Evolutionary conservation across 2,797 vertebrate species (phyloP).

Genomic region (Notoglanidium macrostoma): DNA sequence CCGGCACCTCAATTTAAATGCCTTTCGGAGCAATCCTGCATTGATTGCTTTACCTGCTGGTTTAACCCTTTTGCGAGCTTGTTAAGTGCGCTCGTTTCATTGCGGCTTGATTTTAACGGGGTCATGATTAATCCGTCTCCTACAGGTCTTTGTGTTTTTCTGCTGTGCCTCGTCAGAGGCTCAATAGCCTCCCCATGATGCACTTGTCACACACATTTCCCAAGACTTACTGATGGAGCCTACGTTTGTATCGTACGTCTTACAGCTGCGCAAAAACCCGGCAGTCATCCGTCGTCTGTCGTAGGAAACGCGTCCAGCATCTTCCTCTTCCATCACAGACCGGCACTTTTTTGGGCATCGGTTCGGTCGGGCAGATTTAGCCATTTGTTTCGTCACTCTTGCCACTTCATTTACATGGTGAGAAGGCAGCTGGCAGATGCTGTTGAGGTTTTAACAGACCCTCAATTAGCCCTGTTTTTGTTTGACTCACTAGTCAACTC

Average conservation of each 20-base stretch:
- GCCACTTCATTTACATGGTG: slow-evolving; percentile 47
- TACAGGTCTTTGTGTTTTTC: slow-evolving; percentile 57
- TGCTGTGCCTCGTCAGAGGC: slow-evolving; percentile 13
- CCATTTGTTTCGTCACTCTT: slow-evolving; percentile 46
- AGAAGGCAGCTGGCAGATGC: slow-evolving; percentile 71
- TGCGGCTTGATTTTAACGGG: slow-evolving; percentile 70
- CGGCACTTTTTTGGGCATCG: slow-evolving; percentile 57
- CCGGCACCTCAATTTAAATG: slow-evolving; percentile 56
- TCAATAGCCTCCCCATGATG: slow-evolving; percentile 31
- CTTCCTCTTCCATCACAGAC: slow-evolving; percentile 51
- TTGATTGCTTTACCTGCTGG: slow-evolving; percentile 66
- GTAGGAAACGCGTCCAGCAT: background rate
- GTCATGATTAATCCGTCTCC: slow-evolving; percentile 71
- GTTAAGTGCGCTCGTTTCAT: slow-evolving; percentile 69
- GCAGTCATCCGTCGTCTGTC: slow-evolving; percentile 7
- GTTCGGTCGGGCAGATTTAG: slow-evolving; percentile 40
- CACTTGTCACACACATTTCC: slow-evolving; percentile 20
- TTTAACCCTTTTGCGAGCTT: slow-evolving; percentile 67
- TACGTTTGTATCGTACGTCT: background rate
- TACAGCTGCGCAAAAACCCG: slow-evolving; percentile 24
- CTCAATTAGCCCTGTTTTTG: slow-evolving; percentile 67
- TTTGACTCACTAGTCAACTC: slow-evolving; percentile 59
- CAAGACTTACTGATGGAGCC: background rate
- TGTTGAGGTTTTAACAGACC: slow-evolving; percentile 64
- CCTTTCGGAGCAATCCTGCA: slow-evolving; percentile 59